Percentiles rank a stretch among this genome's conserved stretches.
phyloP scores from a whole-genome alignment of 2,113 vertebrate species.

The Agapornis roseicollis region DNA sequence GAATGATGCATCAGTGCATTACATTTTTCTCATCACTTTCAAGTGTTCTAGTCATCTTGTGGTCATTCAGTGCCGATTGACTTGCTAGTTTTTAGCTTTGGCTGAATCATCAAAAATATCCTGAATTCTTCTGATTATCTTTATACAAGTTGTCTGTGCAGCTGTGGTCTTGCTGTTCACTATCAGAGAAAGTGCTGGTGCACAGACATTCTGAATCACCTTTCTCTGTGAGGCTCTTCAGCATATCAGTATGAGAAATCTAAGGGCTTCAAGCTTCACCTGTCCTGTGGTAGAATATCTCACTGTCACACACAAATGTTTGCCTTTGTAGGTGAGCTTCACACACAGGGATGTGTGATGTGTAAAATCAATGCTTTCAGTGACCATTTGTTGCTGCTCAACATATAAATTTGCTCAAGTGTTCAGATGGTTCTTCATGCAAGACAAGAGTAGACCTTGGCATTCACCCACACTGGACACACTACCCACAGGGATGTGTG shows the following conservation, averaged over 20 bases:
- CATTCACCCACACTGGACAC: rapidly evolving
- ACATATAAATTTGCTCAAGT: background rate
- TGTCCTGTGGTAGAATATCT: background rate
- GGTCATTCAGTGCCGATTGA: background rate
- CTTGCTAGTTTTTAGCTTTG: background rate
- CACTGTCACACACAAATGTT: background rate
- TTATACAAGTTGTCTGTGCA: background rate
- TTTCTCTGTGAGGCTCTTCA: background rate
- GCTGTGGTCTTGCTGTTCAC: background rate
- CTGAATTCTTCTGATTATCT: background rate
- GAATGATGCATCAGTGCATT: background rate
- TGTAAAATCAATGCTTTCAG: background rate
- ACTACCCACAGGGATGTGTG: background rate
- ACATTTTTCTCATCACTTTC: background rate
- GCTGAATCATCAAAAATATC: background rate
- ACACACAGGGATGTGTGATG: rapidly evolving
- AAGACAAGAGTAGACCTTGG: background rate
- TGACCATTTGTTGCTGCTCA: background rate
- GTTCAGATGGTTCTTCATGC: background rate
- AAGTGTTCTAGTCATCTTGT: background rate
- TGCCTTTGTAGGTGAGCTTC: background rate
- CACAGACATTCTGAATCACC: background rate
- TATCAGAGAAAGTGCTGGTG: background rate
- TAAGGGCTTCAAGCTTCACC: background rate
- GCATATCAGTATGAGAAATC: background rate